phyloP scores from a whole-genome alignment of 2,888 invertebrate genomes.

The Lissonota sp. region DNA sequence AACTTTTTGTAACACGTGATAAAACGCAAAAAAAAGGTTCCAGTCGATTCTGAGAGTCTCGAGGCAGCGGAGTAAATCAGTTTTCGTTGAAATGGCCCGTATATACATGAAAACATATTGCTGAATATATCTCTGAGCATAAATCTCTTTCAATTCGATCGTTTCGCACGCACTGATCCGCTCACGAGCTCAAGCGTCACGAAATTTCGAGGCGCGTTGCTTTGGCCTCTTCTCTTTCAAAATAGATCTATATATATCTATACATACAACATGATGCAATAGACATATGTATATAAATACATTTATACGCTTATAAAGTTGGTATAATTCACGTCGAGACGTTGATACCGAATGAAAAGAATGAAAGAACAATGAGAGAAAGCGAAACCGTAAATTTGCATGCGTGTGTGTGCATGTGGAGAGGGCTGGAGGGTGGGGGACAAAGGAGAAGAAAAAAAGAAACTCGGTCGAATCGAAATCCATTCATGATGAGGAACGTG shows the following conservation, averaged over 20 bases:
- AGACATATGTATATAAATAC: background rate
- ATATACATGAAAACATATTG: slow-evolving; percentile 4
- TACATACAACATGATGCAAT: background rate
- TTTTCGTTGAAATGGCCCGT: too few relatives aligned
- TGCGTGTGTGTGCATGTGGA: background rate
- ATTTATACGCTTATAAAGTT: slow-evolving; percentile 31
- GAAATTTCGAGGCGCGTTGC: slow-evolving; percentile 33
- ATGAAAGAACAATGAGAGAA: slow-evolving; percentile 39
- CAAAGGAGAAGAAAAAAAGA: slow-evolving; percentile 46
- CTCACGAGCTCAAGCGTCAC: slow-evolving; percentile 61
- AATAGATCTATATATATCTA: slow-evolving; percentile 26
- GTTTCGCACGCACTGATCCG: slow-evolving; percentile 67
- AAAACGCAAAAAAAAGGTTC: too few relatives aligned
- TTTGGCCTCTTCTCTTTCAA: slow-evolving; percentile 45
- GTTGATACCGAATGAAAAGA: slow-evolving; percentile 54
- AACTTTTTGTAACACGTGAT: too few relatives aligned
- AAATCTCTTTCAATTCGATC: slow-evolving; percentile 60
- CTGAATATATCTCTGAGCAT: slow-evolving; percentile 51
- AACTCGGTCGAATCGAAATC: slow-evolving; percentile 71
- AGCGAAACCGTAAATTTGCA: slow-evolving; percentile 8
- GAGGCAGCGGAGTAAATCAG: too few relatives aligned
- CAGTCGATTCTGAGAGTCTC: too few relatives aligned
- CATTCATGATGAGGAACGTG: slow-evolving; percentile 79
- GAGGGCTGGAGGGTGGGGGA: background rate
- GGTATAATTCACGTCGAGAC: slow-evolving; percentile 26